Conservation (phyloP, 1,140 invertebrate species). For the Pogonognathellus flavescens region DNA sequence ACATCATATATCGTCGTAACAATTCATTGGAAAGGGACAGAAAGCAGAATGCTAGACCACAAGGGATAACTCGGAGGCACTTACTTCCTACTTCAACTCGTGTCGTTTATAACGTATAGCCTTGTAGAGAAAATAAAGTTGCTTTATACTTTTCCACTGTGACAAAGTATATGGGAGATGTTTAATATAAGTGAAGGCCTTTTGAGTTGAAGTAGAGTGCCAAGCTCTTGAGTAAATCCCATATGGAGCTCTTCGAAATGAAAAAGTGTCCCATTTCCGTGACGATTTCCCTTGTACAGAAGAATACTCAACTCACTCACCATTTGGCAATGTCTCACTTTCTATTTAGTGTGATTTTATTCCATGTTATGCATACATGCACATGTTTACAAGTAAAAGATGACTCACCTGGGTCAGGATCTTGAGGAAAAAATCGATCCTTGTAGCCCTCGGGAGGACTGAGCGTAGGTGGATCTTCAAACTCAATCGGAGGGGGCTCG, state of each 20-base stretch:
- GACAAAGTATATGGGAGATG: not conserved
- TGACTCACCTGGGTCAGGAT: conserved; percentile 61
- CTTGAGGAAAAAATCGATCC: conserved; percentile 66
- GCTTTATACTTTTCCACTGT: not conserved
- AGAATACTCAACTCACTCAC: conserved; percentile 26
- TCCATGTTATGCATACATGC: not conserved
- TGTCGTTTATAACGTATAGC: conserved; percentile 13
- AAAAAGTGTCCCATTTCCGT: conserved; percentile 41
- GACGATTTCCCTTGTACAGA: conserved; percentile 6
- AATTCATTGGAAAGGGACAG: conserved; percentile 35
- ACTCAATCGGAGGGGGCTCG: conserved; percentile 65
- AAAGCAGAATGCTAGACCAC: conserved; percentile 38
- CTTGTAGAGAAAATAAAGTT: conserved; percentile 13
- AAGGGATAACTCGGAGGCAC: conserved; percentile 32
- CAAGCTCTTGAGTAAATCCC: conserved; percentile 48
- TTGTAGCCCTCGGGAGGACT: conserved; percentile 67
- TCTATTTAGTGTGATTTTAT: conserved; percentile 43
- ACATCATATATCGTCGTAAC: not conserved
- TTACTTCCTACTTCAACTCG: conserved; percentile 27
- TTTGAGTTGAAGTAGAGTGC: conserved; percentile 33
- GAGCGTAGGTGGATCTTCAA: conserved; percentile 65
- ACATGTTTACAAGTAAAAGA: not conserved
- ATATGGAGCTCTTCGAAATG: conserved; percentile 33
- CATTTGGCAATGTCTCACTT: conserved; percentile 34
- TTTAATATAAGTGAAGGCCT: conserved; percentile 33